Percentiles rank a stretch among this genome's conserved stretches.
Evolutionary conservation across 2,888 invertebrate species (phyloP).

Genomic region (Lasioglossum malachurum): DNA sequence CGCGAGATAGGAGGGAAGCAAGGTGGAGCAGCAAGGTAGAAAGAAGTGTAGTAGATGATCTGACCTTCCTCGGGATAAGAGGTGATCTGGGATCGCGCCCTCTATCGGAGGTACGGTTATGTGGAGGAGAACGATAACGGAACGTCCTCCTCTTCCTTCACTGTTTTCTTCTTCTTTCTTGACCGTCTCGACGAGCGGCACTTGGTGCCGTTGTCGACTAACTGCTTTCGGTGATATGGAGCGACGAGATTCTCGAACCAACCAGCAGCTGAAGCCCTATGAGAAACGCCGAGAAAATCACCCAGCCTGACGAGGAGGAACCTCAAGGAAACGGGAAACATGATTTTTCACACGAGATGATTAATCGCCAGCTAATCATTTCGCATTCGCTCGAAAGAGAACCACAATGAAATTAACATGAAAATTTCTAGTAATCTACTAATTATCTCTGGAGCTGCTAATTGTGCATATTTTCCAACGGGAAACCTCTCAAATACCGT

Average conservation of each 20-base stretch:
- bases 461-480: background rate
- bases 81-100: slow-evolving; percentile 81
- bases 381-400: background rate
- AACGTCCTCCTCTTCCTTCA: slow-evolving; percentile 64
- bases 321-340: background rate
- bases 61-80: slow-evolving; percentile 77
- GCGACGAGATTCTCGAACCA: slow-evolving; percentile 32
- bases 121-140: slow-evolving; percentile 75
- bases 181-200: slow-evolving; percentile 32
- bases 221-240: slow-evolving; percentile 51
- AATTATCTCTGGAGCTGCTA: background rate
- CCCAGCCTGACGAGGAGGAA: background rate
- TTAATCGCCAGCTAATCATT: background rate
- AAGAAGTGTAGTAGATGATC: slow-evolving; percentile 74
- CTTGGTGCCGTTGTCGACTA: slow-evolving; percentile 40
- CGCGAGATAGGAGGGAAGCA: background rate
- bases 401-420: background rate
- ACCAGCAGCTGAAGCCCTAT: background rate
- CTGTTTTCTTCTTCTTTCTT: slow-evolving; percentile 48
- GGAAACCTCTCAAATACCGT: background rate
- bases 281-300: slow-evolving; percentile 16
- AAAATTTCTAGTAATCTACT: background rate
- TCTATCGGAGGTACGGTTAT: slow-evolving; percentile 80
- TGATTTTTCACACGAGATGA: background rate
- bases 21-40: background rate